Conservation (phyloP, 1,140 invertebrate species). For the Aplysia californica region DNA sequence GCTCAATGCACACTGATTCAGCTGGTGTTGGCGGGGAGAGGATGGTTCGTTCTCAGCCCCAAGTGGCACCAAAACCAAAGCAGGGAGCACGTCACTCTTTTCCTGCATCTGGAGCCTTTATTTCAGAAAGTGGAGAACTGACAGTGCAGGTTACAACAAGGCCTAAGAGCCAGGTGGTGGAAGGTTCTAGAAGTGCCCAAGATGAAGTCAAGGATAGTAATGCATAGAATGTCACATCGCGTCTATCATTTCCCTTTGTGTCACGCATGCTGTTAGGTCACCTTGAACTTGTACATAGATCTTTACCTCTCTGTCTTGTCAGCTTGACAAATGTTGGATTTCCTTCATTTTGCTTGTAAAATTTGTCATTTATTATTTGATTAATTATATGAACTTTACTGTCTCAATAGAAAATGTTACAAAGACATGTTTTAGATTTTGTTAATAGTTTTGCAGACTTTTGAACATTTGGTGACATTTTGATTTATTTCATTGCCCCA, state of each 20-base stretch:
- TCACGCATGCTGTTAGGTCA: not conserved
- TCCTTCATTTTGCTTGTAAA: no score
- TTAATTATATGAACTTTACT: no score
- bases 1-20: not conserved
- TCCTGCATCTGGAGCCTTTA: not conserved
- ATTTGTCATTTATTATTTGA: no score
- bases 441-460: no score
- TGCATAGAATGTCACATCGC: not conserved
- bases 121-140: not conserved
- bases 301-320: no score
- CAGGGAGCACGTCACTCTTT: conserved; percentile 19
- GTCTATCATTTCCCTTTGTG: not conserved
- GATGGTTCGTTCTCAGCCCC: not conserved
- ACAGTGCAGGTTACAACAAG: not conserved
- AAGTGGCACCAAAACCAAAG: conserved; percentile 22
- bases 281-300: not conserved
- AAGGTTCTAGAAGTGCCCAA: not conserved
- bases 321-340: no score
- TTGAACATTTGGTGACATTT: no score
- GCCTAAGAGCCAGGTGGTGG: conserved; percentile 23
- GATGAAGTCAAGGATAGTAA: conserved; percentile 4
- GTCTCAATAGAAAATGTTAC: no score
- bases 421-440: no score
- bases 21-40: not conserved
- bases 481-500: no score